Conservation (phyloP, 2,797 vertebrate genomes). For the Vultur gryphus region DNA sequence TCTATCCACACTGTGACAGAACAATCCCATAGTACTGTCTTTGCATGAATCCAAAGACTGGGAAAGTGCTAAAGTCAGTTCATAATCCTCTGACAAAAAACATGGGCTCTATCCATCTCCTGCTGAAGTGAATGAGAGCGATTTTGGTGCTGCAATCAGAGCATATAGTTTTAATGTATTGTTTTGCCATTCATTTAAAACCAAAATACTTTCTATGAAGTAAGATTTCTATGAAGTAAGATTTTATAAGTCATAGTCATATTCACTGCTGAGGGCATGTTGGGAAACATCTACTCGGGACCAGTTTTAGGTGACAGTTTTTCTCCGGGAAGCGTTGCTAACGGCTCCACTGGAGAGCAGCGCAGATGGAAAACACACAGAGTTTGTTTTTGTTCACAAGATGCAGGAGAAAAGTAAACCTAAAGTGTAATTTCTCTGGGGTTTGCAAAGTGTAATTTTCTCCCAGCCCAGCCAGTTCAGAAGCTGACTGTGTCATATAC, state of each 20-base stretch:
- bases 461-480: neutral
- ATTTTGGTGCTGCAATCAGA: neutral
- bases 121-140: accelerated
- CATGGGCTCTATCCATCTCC: neutral
- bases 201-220: neutral
- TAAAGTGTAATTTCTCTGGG: neutral
- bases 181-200: neutral
- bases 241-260: neutral
- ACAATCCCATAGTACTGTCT: neutral
- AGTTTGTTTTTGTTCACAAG: neutral
- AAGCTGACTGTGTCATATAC: neutral
- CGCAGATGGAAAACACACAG: neutral
- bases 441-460: neutral
- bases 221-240: neutral
- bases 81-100: neutral
- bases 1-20: neutral
- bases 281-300: neutral
- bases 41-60: neutral
- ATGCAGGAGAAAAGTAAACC: neutral
- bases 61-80: neutral
- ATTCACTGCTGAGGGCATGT: neutral
- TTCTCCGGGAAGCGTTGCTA: neutral
- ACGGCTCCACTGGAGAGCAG: accelerated
- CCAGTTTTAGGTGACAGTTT: neutral
- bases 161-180: neutral